Evolutionary conservation across 2,113 vertebrate species (phyloP).

Genomic region (Myotis yumanensis): DNA sequence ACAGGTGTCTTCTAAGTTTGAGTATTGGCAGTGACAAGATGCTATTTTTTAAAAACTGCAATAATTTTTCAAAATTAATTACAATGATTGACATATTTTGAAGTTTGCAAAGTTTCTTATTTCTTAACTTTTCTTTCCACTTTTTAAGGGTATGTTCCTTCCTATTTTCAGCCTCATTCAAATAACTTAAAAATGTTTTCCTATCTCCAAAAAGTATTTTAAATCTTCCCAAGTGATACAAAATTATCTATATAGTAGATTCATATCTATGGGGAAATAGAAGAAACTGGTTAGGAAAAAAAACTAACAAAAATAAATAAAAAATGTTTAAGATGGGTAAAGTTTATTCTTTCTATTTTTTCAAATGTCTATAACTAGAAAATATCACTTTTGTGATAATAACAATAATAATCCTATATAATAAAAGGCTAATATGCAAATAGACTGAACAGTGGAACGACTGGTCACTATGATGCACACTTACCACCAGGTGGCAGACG

Average conservation of each 20-base stretch:
- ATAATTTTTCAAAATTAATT: constrained; percentile 35
- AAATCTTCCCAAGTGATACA: constrained; percentile 32
- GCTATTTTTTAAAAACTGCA: not conserved
- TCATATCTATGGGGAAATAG: constrained; percentile 36
- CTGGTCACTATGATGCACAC: no score
- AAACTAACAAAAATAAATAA: not conserved
- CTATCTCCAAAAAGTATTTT: not conserved
- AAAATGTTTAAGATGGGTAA: not conserved
- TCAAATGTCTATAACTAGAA: not conserved
- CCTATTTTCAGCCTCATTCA: constrained; percentile 49
- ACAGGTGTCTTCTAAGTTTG: not conserved
- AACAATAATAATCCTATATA: not conserved
- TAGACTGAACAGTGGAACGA: no score
- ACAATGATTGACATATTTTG: constrained; percentile 44
- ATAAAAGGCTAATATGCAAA: no score
- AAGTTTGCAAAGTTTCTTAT: constrained; percentile 33
- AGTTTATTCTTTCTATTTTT: not conserved
- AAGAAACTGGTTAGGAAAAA: not conserved
- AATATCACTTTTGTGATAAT: not conserved
- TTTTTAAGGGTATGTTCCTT: not conserved
- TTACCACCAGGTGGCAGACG: no score
- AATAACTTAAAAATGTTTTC: constrained; percentile 34
- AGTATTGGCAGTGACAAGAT: not conserved
- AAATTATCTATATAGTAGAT: constrained; percentile 39
- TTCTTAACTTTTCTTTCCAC: not conserved